Evolutionary conservation across 1,140 invertebrate species (phyloP), one percentile per base, ranked within the genome.

Genomic region (Drosophila micromelanica): DNA sequence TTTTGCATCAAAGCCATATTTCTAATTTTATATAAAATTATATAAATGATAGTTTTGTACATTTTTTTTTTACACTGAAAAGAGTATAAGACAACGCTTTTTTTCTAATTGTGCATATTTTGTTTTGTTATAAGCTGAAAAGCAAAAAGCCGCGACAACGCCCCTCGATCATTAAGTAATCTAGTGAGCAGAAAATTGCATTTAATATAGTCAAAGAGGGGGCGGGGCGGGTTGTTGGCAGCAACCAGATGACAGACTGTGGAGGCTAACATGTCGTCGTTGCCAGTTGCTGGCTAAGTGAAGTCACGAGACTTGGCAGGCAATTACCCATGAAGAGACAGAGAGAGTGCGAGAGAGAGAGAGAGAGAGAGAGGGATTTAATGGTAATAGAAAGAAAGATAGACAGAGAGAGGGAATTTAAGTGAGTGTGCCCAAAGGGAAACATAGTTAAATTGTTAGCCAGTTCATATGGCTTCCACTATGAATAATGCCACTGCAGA

Each of bases 131-230:
- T 46, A 46, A 35, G 23, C 43, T 35, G 43, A 32, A 60, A 46
- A 60, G 15, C 59, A 43, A 35, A 35, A 30, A 27, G 52, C 23
- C 43, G 20, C 43, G 11, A 48, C 40, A 49, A 67, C 63, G 54
- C 52, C 63, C 52, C 43, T 57, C 37, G 32, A 56, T 68, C 55
- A 69, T 69, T 69, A 69, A 54, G 17, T 45, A 52, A 69, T 69
- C 46, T 69, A 61, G 65, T 17, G 65, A 60, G 65, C 65, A 69
- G 65, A 69, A 69, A 69, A 69, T 69, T 69, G 48, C 48, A 69
- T 59, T 37, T 52, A 51, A 27, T 69, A 38, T 35, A 7, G 57
- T n/a, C 13, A 37, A 9, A 7, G 20, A 35, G 27, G 27, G 23
- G 20, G 42, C n/a, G 27, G 23, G 20, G 42, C n/a, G 6, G 35